Base-by-base conservation (phyloP, 1,140 invertebrate species). In the Hermetia illucens region DNA sequence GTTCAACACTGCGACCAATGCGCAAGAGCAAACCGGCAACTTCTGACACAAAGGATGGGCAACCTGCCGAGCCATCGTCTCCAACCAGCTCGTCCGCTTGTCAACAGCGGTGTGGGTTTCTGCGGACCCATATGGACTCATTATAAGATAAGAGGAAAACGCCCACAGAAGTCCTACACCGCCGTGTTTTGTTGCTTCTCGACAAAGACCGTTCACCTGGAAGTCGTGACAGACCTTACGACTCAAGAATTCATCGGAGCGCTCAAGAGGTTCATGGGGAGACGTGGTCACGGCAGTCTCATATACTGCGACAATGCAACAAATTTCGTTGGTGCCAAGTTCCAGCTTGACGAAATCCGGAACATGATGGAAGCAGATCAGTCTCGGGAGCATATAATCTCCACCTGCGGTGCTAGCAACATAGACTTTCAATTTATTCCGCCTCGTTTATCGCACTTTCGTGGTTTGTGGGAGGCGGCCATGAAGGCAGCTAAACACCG, bases 291-390 rank as follows among this genome's bases (percentile, higher is more conserved):
- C 5, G 36, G 27, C 5, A 18, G 22, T 0, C 41, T 39, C 2
- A 40, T 58, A 2, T 40, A 45, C 12, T 52, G 42, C 2, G 55
- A 61, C 24, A 50, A 50, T 34, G 54, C 46, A 1, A 58, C 51
- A 0, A 61, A 53, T 37, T 54, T 59, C 35, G 32, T 45, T 1
- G 46, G 50, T 3, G 49, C 51, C n/a, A n/a, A n/a, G n/a, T n/a
- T n/a, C n/a, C n/a, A n/a, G n/a, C n/a, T n/a, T n/a, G n/a, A n/a
- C n/a, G n/a, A n/a, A n/a, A n/a, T n/a, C n/a, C n/a, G n/a, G n/a
- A n/a, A n/a, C n/a, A n/a, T n/a, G n/a, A n/a, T n/a, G 44, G 4
- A 36, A 40, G 5, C 15, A 46, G 21, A 15, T 21, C 31, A 50
- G 12, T 34, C 9, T 6, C n/a, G n/a, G n/a, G n/a, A n/a, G n/a